Evolutionary conservation across 2,113 vertebrate genomes (phyloP), one percentile per base, ranked within the genome.

Genomic region (Pyxicephalus adspersus): DNA sequence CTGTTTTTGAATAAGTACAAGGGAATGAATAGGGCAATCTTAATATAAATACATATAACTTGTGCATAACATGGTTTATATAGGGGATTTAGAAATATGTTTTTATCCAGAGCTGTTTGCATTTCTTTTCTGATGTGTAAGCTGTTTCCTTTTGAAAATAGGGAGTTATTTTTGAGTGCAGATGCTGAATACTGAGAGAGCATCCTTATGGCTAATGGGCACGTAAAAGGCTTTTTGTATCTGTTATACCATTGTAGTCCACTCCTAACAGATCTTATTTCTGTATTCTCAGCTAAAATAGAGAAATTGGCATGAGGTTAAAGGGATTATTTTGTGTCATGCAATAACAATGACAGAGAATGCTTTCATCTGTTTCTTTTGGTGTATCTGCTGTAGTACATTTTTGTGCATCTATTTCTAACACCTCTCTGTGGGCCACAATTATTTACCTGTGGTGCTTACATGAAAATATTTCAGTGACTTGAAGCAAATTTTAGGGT

Each of bases 171-270:
- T 38, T 29, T 73, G 23, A 58, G 20, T 28, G 1, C 51, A 55
- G 23, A 58, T 55, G 26, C 76, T 65, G 26, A 77, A 65, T 55
- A 18, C 23, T 78, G 22, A n/a, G 31, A 58, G 38, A 34, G 22
- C 7, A 55, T 29, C 29, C n/a, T 31, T 17, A 18, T 31, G 17
- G 55, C 52, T 67, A 57, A 67, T 38, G 15, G 52, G 13, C 15
- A 64, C 22, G 64, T 23, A 51, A 65, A 64, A 65, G 22, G 1
- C 5, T 51, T 23, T 13, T 50, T 65, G 20, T 54, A 60, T 60
- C 18, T 8, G 25, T 68, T 31, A 22, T 22, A 50, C 26, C 25
- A 26, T 17, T 54, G 57, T 78, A 15, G 45, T 65, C 60, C 2
- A n/a, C 31, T 55, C 51, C 23, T 54, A 77, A 29, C 52, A 38